These are phyloP conservation scores for Tetramorium simillimum DNA, from an alignment of 1,140 invertebrate genomes.

Conservation along the genomic window DNA sequence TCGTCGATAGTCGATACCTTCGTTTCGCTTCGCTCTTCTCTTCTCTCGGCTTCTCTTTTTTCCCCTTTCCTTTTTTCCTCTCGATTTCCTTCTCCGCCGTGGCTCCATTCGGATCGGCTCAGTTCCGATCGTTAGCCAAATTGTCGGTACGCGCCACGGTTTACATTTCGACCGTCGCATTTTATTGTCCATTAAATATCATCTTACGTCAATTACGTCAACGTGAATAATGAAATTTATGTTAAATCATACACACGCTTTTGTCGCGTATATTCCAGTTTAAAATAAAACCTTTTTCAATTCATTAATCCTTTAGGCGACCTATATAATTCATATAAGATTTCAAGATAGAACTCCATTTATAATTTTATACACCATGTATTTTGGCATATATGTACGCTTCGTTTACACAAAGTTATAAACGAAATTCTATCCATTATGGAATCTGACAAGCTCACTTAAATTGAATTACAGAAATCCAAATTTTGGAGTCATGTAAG, in stretches of 20 bases:
- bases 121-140: neutral
- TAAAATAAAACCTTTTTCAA: neutral
- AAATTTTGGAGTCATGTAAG: too few relatives aligned
- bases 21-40: conserved; percentile 5
- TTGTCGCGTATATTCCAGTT: neutral
- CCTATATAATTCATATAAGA: neutral
- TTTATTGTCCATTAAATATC: neutral
- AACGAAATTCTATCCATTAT: neutral
- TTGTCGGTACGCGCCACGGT: neutral
- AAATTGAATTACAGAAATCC: neutral
- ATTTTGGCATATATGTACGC: neutral
- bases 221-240: neutral
- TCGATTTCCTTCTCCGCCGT: neutral
- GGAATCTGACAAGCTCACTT: neutral
- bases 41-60: conserved; percentile 8
- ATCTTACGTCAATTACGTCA: too few relatives aligned
- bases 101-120: conserved; percentile 1
- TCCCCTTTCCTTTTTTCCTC: neutral
- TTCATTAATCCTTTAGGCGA: too few relatives aligned
- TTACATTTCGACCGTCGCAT: neutral
- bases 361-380: neutral
- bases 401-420: neutral
- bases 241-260: neutral
- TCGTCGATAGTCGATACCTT: conserved; percentile 46
- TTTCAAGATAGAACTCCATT: neutral